phyloP scores from a whole-genome alignment of 2,888 invertebrate genomes.

The Unio pictorum region DNA sequence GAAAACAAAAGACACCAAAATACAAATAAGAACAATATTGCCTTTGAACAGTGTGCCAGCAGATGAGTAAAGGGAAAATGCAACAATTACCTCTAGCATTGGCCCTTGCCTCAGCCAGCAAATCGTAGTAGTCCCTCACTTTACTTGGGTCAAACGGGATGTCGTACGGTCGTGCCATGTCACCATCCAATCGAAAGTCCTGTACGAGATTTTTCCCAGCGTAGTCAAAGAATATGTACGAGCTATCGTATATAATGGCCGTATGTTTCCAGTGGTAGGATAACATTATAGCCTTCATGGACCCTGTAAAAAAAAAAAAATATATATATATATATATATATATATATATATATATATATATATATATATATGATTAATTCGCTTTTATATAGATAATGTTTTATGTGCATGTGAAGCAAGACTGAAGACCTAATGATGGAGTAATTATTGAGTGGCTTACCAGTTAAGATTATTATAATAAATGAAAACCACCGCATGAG shows the following conservation, averaged over 20 bases:
- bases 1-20: too few relatives aligned
- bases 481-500: too few relatives aligned
- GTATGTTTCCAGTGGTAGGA: constrained; percentile 38
- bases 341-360: too few relatives aligned
- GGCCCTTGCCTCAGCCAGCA: constrained; percentile 33
- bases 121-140: constrained; percentile 25
- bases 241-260: constrained; percentile 41
- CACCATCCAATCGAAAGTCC: constrained; percentile 30
- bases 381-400: too few relatives aligned
- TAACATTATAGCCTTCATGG: constrained; percentile 36
- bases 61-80: neutral
- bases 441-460: too few relatives aligned
- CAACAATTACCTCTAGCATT: constrained; percentile 37
- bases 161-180: constrained; percentile 38
- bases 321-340: too few relatives aligned
- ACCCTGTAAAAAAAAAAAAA: constrained; percentile 23
- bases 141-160: constrained; percentile 37
- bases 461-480: too few relatives aligned
- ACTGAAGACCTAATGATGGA: too few relatives aligned
- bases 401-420: too few relatives aligned
- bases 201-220: constrained; percentile 42
- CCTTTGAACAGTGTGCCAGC: neutral
- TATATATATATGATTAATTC: too few relatives aligned
- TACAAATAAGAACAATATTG: too few relatives aligned
- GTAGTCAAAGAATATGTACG: constrained; percentile 46